These are phyloP conservation scores for Entomobrya proxima DNA, from an alignment of 2,888 invertebrate species.

Conservation along the genomic window DNA sequence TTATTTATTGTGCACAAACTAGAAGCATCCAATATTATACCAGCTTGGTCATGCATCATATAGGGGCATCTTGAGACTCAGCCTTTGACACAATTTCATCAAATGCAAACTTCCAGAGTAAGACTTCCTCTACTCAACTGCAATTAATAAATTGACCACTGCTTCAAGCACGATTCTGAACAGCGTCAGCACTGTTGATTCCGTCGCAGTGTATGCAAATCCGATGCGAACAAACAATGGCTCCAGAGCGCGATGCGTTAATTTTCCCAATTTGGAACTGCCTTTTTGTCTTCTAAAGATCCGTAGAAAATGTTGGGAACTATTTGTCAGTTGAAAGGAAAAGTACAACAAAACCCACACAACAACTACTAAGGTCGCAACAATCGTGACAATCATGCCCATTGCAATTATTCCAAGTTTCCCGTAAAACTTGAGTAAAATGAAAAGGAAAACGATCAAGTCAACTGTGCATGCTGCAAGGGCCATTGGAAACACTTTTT, in stretches of 20 bases:
- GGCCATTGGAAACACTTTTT: conserved; percentile 15
- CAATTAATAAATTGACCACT: conserved; percentile 53
- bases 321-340: conserved; percentile 17
- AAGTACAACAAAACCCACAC: conserved; percentile 31
- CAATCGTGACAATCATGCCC: neutral
- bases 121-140: conserved; percentile 17
- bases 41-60: too few species aligned
- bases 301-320: conserved; percentile 34
- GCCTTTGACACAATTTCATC: neutral
- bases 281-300: neutral
- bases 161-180: conserved; percentile 39
- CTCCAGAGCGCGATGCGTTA: neutral
- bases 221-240: conserved; percentile 44
- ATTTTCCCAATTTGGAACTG: neutral
- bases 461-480: conserved; percentile 6
- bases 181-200: conserved; percentile 36
- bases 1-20: too few species aligned
- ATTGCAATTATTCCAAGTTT: neutral
- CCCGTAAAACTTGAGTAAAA: neutral
- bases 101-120: neutral
- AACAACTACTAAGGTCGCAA: neutral
- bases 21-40: too few species aligned
- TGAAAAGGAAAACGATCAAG: conserved; percentile 26
- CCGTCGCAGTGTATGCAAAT: conserved; percentile 38
- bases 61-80: neutral